Conservation (phyloP, 92 coral and sea anemone species). For the Siderastrea siderea region DNA sequence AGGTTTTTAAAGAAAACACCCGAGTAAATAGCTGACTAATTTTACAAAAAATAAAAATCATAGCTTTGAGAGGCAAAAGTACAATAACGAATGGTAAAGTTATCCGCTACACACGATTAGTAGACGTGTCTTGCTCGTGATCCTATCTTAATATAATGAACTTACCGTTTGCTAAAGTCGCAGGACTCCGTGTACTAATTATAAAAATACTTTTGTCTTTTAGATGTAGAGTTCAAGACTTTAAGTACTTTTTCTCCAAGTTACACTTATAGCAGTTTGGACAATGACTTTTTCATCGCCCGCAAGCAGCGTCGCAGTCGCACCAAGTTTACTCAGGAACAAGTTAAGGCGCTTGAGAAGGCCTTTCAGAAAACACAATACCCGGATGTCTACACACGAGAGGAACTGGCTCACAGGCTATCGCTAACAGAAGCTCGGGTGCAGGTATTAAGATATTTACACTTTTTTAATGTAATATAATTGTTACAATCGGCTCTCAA, state of each 20-base stretch:
- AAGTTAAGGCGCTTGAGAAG: slow-evolving; percentile 91
- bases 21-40: too few species aligned
- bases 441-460: slow-evolving; percentile 67
- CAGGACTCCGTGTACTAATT: not conserved
- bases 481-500: too few species aligned
- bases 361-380: slow-evolving; percentile 98
- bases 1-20: too few species aligned
- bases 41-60: not conserved
- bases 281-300: slow-evolving; percentile 85
- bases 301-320: slow-evolving; percentile 98
- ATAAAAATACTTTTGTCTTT: not conserved
- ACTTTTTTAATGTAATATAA: not conserved
- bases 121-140: too few species aligned
- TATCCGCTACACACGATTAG: too few species aligned
- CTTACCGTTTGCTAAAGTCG: not conserved
- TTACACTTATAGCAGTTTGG: slow-evolving; percentile 76
- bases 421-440: slow-evolving; percentile 97
- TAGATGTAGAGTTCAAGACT: slow-evolving; percentile 57
- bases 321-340: slow-evolving; percentile 88
- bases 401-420: slow-evolving; percentile 94
- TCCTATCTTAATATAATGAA: too few species aligned
- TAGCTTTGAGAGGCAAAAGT: not conserved
- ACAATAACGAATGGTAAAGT: not conserved
- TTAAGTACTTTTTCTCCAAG: slow-evolving; percentile 69
- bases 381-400: slow-evolving; percentile 99